Evolutionary conservation across 2,113 vertebrate species (phyloP).

Genomic region (Coreoperca whiteheadi): DNA sequence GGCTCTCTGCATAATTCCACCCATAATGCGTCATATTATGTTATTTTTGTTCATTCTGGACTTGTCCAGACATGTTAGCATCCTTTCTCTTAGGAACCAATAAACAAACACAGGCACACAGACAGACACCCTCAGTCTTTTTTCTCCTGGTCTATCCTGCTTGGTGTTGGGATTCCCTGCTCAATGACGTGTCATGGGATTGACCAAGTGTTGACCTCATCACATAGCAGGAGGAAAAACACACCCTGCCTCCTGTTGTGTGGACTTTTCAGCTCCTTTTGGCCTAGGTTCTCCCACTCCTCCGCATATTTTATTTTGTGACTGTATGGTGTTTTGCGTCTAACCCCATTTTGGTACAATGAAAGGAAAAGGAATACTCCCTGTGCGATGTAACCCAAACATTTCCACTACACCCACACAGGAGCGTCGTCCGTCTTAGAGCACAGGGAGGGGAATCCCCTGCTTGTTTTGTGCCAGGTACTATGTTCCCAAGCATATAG

Average conservation of each 20-base stretch:
- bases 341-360: slow-evolving; percentile 55
- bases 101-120: slow-evolving; percentile 59
- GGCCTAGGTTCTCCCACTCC: slow-evolving; percentile 9
- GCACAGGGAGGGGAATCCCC: slow-evolving; percentile 71
- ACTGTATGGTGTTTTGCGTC: not conserved
- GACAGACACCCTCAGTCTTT: slow-evolving; percentile 27
- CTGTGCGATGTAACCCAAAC: slow-evolving; percentile 62
- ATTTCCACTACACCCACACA: slow-evolving; percentile 50
- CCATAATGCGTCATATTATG: slow-evolving; percentile 37
- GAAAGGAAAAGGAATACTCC: slow-evolving; percentile 64
- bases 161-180: slow-evolving; percentile 70
- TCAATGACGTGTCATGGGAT: slow-evolving; percentile 64
- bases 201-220: slow-evolving; percentile 64
- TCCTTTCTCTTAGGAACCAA: slow-evolving; percentile 58
- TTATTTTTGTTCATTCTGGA: slow-evolving; percentile 47
- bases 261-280: not conserved
- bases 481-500: slow-evolving; percentile 33
- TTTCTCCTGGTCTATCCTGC: slow-evolving; percentile 20
- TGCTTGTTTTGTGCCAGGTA: slow-evolving; percentile 61
- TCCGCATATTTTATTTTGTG: slow-evolving; percentile 36
- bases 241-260: slow-evolving; percentile 22
- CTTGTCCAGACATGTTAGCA: slow-evolving; percentile 73
- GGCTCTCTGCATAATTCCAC: slow-evolving; percentile 4
- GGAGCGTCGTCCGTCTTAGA: slow-evolving; percentile 45
- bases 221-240: slow-evolving; percentile 51